phyloP scores from a whole-genome alignment of 2,888 invertebrate genomes.

The Pachymerium ferrugineum region DNA sequence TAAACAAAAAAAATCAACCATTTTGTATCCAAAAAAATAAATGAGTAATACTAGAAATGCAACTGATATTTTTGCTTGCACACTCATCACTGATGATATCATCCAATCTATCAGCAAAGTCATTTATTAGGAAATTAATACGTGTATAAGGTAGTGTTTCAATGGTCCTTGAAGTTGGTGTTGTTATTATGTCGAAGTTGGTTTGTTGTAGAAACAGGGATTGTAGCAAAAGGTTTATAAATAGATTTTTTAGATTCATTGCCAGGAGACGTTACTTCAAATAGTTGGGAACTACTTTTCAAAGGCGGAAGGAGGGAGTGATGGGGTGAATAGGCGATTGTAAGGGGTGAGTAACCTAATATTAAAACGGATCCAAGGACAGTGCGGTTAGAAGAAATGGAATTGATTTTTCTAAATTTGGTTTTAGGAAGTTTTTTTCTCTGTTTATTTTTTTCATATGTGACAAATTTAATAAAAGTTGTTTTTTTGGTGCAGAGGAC shows the following conservation, averaged over 20 bases:
- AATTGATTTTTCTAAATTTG: too few relatives aligned
- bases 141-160: too few relatives aligned
- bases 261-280: neutral
- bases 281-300: neutral
- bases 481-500: too few relatives aligned
- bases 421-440: too few relatives aligned
- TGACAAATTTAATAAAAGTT: too few relatives aligned
- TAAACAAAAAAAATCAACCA: neutral
- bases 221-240: too few relatives aligned
- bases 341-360: slow-evolving; percentile 13
- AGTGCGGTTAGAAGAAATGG: too few relatives aligned
- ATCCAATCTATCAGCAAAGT: neutral
- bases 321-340: too few relatives aligned
- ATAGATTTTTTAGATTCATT: neutral
- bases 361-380: neutral
- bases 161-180: too few relatives aligned
- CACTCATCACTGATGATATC: neutral
- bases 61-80: neutral
- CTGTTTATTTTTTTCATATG: too few relatives aligned
- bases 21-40: neutral
- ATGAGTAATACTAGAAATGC: neutral
- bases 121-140: neutral
- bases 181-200: too few relatives aligned
- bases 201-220: too few relatives aligned
- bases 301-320: neutral